Base-by-base conservation (phyloP, 2,888 invertebrate genomes). In the Didymodactylos carnosus region DNA sequence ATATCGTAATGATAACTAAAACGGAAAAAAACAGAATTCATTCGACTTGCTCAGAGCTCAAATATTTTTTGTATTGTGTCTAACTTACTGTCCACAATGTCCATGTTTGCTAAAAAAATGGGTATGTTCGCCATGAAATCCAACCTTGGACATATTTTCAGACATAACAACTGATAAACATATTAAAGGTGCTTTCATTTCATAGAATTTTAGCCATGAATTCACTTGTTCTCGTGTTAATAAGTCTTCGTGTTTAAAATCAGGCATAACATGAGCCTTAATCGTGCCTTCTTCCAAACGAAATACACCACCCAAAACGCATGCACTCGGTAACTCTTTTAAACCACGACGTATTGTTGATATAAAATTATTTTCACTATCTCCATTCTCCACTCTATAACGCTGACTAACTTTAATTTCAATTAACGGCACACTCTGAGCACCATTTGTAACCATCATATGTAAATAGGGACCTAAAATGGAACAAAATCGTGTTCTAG, bases 1-100 rank as follows among this genome's bases (percentile, higher is more conserved):
- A 89, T 90, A 85, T 98, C 97, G 82, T 89, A 89, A 85, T 98
- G 97, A 85, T 97, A 98, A 86, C n/a, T n/a, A n/a, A n/a, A n/a
- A n/a, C n/a, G n/a, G n/a, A n/a, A n/a, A n/a, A n/a, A n/a, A n/a
- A n/a, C 62, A 39, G 71, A 71, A 73, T 35, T 16, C 41, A 27
- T 10, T 35, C 35, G 8, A 71, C 27, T 7, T 23, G 72, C 23
- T 29, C 6, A 49, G 43, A 8, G 2, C 19, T 70, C 25, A 72
- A 16, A 70, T 25, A 72, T n/a, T n/a, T n/a, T n/a, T n/a, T n/a
- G n/a, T n/a, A n/a, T n/a, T n/a, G n/a, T n/a, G n/a, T n/a, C n/a
- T n/a, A n/a, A n/a, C n/a, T n/a, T n/a, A n/a, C n/a, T 62, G 62
- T 27, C 62, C 62, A 62, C 10, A 3, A n/a, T 62, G 19, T 19